Base-by-base conservation (phyloP, 2,888 invertebrate species). In the Molanna angustata region DNA sequence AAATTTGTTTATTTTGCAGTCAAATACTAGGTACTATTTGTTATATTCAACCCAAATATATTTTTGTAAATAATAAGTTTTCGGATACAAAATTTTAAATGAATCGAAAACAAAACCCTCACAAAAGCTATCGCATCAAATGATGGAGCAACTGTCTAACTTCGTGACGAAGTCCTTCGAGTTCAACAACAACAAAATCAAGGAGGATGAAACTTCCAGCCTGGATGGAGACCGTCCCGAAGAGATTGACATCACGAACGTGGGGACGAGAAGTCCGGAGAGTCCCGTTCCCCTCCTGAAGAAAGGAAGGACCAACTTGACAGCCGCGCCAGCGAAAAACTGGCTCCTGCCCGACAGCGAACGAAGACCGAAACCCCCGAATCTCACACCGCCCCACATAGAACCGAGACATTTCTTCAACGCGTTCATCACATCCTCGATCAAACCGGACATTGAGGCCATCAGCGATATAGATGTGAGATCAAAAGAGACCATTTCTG, bases 161-260 rank as follows among this genome's bases (percentile, higher is more conserved):
- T 91, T 92, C 79, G 91, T 92, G 68, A 89, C 89, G 65, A 90
- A 90, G 75, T 90, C 90, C 58, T 87, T 91, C 72, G 87, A 87
- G 68, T 82, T 81, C 62, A 73, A 73, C 61, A 72, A 69, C 57
- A 57, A 57, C 39, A 35, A 49, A 13, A 54, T 57, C 17, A 56
- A 56, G 50, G 59, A 59, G 40, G 59, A 59, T 45, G 57, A 52
- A n/a, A 52, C 46, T 20, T 56, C 56, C 9, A 59, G 59, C 20
- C 32, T 60, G 17, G 57, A 57, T 18, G 70, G 68, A 68, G 78
- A 65, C 67, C 72, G 79, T 41, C 68, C 71, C 9, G 62, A 70
- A 43, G 72, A 72, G 56, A 69, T 72, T 52, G 69, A 72, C 56
- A 71, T 72, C 37, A 72, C 72, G 7, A 70, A 72, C 20, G 59